Evolutionary conservation across 2,888 invertebrate species (phyloP).

Genomic region (Luperina nickerlii): DNA sequence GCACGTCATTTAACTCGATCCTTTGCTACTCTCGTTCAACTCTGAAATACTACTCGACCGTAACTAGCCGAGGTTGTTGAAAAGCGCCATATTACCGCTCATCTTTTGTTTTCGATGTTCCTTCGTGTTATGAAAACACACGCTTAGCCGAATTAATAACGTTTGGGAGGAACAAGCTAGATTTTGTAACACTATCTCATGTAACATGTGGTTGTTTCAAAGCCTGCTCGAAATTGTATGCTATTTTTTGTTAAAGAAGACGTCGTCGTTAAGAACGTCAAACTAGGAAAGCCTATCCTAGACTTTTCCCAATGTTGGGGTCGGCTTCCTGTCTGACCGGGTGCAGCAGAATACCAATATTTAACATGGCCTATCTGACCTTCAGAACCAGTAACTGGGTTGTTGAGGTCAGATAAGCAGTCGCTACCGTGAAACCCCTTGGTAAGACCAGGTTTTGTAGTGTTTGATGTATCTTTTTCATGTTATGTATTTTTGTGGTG

Average conservation of each 20-base stretch:
- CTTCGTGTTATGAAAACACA: slow-evolving; percentile 55
- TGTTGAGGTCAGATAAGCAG: too few species aligned
- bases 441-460: neutral
- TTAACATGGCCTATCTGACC: neutral
- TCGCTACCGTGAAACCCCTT: neutral
- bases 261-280: too few species aligned
- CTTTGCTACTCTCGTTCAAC: neutral
- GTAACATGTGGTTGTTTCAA: neutral
- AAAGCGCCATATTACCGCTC: slow-evolving; percentile 51
- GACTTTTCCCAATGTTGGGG: neutral
- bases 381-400: neutral
- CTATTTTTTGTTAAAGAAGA: neutral
- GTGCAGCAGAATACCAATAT: neutral
- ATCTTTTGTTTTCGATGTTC: slow-evolving; percentile 34
- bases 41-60: neutral
- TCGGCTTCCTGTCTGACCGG: neutral
- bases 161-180: slow-evolving; percentile 22
- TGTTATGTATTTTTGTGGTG: too few species aligned
- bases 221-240: neutral
- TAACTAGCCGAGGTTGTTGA: neutral
- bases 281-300: too few species aligned
- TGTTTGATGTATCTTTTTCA: too few species aligned
- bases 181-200: slow-evolving; percentile 26
- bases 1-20: neutral
- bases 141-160: slow-evolving; percentile 46